Evolutionary conservation across 2,113 vertebrate genomes (phyloP), one percentile per base, ranked within the genome.

Genomic region (Chroicocephalus ridibundus): DNA sequence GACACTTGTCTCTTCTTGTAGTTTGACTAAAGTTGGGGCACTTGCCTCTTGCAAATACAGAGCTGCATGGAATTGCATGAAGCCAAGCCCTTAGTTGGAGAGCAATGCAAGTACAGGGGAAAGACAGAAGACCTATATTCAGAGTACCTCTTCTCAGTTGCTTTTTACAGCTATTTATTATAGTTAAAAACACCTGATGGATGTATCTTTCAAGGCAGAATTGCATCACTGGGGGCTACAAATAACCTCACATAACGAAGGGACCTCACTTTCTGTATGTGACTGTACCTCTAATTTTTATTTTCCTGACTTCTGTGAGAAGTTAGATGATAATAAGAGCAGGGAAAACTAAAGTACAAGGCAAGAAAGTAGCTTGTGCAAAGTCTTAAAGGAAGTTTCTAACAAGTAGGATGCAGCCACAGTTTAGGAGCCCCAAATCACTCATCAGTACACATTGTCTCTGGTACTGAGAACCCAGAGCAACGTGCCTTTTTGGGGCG

Each of bases 361-460:
- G 10, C 27, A 77, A 70, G 52, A 29, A 25, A 54, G 24, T 5
- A 61, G 6, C 15, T 88, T 27, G 7, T 78, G 42, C 12, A 7
- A 62, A 78, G 13, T 60, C 17, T 25, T 22, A 1, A 1, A 36
- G 29, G 32, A 93, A 44, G 11, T 2, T 9, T 47, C 76, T 75
- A 60, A 18, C 10, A 11, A 36, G 10, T 3, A 68, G 25, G 18
- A 52, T 65, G 55, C n/a, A 60, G 29, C 49, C 20, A 11, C 13
- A 75, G 14, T 21, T 71, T 31, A 31, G 65, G 40, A 84, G 8
- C 51, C 38, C 10, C 42, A 75, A 6, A 51, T 62, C 1, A 1
- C 9, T 17, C 16, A 11, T 15, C 31, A 42, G 44, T 29, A 5
- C 8, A 6, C 0, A 0, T 2, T 40, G 52, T 55, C 24, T 22